These are phyloP conservation scores for Sebastes paucispinis DNA, from an alignment of 2,797 vertebrate species.

Conservation along the genomic window DNA sequence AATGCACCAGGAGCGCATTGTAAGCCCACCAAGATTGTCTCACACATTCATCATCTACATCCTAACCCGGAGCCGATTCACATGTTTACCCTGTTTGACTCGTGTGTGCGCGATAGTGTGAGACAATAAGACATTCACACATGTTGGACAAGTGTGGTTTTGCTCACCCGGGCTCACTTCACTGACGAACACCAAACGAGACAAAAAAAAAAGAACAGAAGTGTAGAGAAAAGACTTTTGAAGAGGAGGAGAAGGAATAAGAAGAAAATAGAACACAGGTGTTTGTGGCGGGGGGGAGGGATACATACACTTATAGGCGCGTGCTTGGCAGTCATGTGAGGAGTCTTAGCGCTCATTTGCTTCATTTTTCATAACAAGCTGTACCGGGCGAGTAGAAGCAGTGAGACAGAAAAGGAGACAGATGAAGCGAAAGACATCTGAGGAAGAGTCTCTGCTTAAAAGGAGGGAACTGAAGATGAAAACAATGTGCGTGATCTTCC, in stretches of 20 bases:
- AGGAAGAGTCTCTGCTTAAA: neutral
- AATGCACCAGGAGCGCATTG: slow-evolving; percentile 56
- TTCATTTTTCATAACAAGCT: slow-evolving; percentile 48
- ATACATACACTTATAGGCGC: neutral
- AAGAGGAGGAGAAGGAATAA: neutral
- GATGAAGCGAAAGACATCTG: neutral
- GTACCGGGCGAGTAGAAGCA: neutral
- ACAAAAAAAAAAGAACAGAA: neutral
- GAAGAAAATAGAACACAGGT: slow-evolving; percentile 45
- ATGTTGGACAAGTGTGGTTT: neutral
- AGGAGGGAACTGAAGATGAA: neutral
- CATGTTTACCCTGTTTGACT: slow-evolving; percentile 27
- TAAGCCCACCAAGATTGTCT: slow-evolving; percentile 45
- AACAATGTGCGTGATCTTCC: slow-evolving; percentile 7
- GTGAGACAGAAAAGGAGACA: neutral
- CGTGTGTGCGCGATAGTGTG: neutral
- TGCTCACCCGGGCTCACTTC: neutral
- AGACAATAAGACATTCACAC: slow-evolving; percentile 13
- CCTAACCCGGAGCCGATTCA: slow-evolving; percentile 39
- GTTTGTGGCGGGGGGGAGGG: neutral
- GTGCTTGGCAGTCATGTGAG: slow-evolving; percentile 65
- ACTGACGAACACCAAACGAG: slow-evolving; percentile 15
- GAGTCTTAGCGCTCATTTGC: slow-evolving; percentile 59
- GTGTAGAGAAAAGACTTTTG: neutral
- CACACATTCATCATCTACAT: slow-evolving; percentile 33